Percentiles rank a stretch among this genome's conserved stretches.
Conservation (phyloP, 2,888 invertebrate genomes). For the Macrosiphum euphorbiae region DNA sequence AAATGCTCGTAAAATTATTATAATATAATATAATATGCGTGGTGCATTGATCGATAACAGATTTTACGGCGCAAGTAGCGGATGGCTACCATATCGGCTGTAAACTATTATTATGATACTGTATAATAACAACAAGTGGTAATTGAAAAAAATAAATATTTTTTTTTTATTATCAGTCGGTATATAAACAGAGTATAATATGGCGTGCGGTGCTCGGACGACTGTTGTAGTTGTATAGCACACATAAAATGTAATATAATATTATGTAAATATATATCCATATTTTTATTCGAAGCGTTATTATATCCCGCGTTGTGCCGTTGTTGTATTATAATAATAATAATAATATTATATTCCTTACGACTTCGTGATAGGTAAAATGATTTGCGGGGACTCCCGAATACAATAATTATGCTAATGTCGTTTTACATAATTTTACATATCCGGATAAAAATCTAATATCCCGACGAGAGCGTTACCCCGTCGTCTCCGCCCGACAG, state of each 20-base stretch:
- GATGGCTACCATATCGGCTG: neutral
- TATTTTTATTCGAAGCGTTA: neutral
- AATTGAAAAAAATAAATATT: neutral
- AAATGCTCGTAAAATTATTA: neutral
- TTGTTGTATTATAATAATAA: no score
- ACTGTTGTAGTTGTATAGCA: neutral
- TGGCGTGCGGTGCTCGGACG: neutral
- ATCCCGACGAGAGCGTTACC: neutral
- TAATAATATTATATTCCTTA: neutral
- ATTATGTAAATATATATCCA: neutral
- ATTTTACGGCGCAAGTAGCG: neutral
- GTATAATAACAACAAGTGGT: neutral
- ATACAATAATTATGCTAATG: slow-evolving; percentile 37
- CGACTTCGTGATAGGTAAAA: slow-evolving; percentile 7
- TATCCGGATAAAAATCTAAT: slow-evolving; percentile 28
- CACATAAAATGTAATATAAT: neutral
- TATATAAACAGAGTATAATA: neutral
- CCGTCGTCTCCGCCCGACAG: neutral
- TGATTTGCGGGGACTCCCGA: slow-evolving; percentile 21
- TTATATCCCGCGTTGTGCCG: neutral
- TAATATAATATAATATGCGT: neutral
- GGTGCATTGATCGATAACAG: neutral
- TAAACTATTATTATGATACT: neutral
- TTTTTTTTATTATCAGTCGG: neutral
- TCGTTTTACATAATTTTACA: slow-evolving; percentile 36